phyloP scores from a whole-genome alignment of 2,797 vertebrate species.

The Poecilia gillii region DNA sequence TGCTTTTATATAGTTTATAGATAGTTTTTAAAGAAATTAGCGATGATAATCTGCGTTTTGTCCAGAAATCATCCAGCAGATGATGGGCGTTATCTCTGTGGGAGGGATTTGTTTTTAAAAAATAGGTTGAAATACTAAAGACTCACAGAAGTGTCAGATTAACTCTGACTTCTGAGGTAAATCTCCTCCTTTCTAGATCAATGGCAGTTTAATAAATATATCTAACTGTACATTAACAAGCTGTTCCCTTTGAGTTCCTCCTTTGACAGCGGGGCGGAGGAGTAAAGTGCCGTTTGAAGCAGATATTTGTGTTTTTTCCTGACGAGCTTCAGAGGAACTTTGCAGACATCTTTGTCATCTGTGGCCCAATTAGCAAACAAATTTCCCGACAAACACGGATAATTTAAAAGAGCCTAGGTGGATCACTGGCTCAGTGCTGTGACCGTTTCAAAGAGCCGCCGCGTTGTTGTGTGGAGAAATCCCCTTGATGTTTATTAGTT shows the following conservation, averaged over 20 bases:
- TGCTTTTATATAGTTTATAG: neutral
- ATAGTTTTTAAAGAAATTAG: neutral
- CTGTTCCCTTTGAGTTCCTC: conserved; percentile 20
- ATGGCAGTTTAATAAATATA: neutral
- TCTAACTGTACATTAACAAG: conserved; percentile 27
- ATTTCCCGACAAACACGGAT: conserved; percentile 37
- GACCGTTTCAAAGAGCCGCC: conserved; percentile 48
- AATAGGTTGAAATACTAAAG: neutral
- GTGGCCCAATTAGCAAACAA: conserved; percentile 67
- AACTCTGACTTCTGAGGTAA: conserved; percentile 14
- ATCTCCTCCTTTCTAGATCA: conserved; percentile 1
- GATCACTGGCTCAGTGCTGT: conserved; percentile 53
- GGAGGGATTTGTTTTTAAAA: neutral
- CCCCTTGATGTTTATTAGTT: conserved; percentile 73
- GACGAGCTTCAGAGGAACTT: conserved; percentile 52
- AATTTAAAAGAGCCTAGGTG: conserved; percentile 34
- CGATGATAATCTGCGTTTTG: neutral
- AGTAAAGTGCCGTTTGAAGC: conserved; percentile 32
- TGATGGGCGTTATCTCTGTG: neutral
- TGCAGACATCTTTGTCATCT: conserved; percentile 40
- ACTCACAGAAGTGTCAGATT: neutral
- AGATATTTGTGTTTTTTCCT: conserved; percentile 29
- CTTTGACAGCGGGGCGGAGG: conserved; percentile 1
- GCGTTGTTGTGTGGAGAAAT: conserved; percentile 50
- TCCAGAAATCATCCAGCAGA: neutral